Evolutionary conservation across 2,888 invertebrate species (phyloP), one percentile per base, ranked within the genome.

Genomic region (Phasia obesa): DNA sequence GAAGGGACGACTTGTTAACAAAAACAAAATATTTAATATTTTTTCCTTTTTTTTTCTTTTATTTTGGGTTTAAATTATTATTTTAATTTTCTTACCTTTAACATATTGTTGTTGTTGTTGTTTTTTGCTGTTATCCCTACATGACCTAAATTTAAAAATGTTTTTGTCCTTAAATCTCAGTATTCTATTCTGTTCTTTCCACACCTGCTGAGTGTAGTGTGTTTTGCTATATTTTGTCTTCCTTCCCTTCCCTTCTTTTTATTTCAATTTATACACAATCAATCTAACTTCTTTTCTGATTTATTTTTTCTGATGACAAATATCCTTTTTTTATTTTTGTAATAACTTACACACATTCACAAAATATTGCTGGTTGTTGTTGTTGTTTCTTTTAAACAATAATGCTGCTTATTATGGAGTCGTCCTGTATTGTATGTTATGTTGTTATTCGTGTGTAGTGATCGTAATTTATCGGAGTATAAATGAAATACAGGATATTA

Each of bases 91-190:
- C 65, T 62, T 42, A 7, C 7, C 49, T 51, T 23, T 35, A 67
- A 13, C 13, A 25, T 38, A 2, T 27, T 23, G 11, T 51, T 62
- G 53, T 31, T 60, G 19, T 7, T 23, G 15, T 27, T 49, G 13
- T 49, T 67, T 17, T 47, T 42, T 42, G 2, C n/a, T 71, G 47
- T 27, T 77, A 51, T 82, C 73, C 76, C 57, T 38, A 53, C 35
- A n/a, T 81, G 82, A 83, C 82, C 82, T 78, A 83, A 75, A 75
- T 83, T 82, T 60, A 2, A 77, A 42, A 70, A 75, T 15, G 6
- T 59, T 27, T n/a, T 64, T 62, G 49, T 71, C 49, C 67, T 55
- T 49, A 73, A 82, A 82, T 82, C 73, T 62, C 69, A 17, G 77
- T 69, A 51, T 71, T 53, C 59, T 35, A 1, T 35, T 35, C 6